Conservation (phyloP, 2,888 invertebrate genomes). For the Euspilapteryx auroguttella region DNA sequence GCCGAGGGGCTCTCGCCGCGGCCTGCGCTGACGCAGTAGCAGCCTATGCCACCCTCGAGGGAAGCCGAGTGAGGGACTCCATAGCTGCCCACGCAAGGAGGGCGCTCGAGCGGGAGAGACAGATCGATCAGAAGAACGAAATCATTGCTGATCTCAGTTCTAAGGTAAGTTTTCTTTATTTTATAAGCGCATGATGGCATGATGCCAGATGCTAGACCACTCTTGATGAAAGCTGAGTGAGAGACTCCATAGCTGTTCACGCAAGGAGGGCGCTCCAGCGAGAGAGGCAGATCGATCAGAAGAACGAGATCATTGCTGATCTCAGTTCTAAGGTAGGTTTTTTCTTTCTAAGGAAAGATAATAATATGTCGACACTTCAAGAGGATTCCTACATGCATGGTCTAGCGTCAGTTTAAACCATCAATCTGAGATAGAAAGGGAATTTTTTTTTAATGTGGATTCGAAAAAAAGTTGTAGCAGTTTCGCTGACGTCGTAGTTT, state of each 20-base stretch:
- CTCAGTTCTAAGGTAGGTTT: constrained; percentile 76
- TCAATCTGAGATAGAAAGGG: no score
- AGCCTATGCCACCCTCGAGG: constrained; percentile 72
- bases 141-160: constrained; percentile 78
- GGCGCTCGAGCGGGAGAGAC: constrained; percentile 75
- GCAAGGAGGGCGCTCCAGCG: constrained; percentile 75
- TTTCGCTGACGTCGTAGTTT: no score
- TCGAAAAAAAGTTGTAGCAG: no score
- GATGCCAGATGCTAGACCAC: no score
- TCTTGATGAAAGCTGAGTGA: constrained; percentile 72
- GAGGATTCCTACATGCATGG: no score
- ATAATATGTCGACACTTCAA: no score
- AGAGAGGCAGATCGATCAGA: constrained; percentile 78
- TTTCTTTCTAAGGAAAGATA: no score
- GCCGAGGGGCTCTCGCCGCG: constrained; percentile 66
- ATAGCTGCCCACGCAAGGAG: constrained; percentile 76
- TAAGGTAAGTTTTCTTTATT: constrained; percentile 56
- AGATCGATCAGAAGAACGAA: constrained; percentile 79
- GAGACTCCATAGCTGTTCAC: constrained; percentile 77
- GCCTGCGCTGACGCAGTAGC: constrained; percentile 77
- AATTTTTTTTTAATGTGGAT: no score
- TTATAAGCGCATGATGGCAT: no score
- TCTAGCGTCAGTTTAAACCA: no score
- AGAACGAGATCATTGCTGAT: constrained; percentile 77
- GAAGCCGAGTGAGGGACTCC: constrained; percentile 74